Conservation (phyloP, 92 coral and sea anemone genomes). For the Pocillopora grandis region DNA sequence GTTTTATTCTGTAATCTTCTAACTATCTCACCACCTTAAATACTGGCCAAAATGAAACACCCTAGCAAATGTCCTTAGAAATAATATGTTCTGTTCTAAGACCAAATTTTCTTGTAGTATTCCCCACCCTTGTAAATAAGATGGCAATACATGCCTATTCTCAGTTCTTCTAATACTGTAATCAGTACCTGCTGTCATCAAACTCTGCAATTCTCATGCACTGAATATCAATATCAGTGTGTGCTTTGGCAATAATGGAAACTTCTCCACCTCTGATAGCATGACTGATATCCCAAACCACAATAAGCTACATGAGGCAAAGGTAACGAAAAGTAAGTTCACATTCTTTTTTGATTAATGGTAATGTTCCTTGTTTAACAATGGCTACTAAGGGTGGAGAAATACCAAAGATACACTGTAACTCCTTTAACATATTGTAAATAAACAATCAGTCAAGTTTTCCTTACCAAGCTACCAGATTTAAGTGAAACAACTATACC, state of each 20-base stretch:
- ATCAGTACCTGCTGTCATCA: slow-evolving; percentile 91
- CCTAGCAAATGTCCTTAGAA: no score
- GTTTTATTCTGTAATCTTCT: no score
- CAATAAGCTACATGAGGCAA: slow-evolving; percentile 66
- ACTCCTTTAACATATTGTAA: no score
- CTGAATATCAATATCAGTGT: slow-evolving; percentile 93
- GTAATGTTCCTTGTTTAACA: no score
- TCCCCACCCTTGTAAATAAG: not conserved
- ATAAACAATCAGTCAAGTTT: not conserved
- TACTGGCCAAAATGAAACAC: no score
- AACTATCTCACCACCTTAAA: no score
- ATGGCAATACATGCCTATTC: not conserved
- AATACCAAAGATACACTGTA: no score
- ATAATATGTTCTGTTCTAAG: no score
- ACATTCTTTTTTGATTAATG: no score
- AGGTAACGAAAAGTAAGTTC: no score
- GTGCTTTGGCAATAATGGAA: slow-evolving; percentile 90
- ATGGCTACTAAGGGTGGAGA: no score
- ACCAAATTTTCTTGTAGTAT: no score
- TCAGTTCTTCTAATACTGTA: not conserved
- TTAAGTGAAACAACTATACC: slow-evolving; percentile 42
- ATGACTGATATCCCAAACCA: slow-evolving; percentile 95
- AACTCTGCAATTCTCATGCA: slow-evolving; percentile 94
- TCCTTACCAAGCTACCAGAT: not conserved
- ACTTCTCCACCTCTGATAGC: slow-evolving; percentile 93